These are phyloP conservation scores for Microctonus aethiopoides DNA, from an alignment of 2,888 invertebrate genomes.

Conservation along the genomic window DNA sequence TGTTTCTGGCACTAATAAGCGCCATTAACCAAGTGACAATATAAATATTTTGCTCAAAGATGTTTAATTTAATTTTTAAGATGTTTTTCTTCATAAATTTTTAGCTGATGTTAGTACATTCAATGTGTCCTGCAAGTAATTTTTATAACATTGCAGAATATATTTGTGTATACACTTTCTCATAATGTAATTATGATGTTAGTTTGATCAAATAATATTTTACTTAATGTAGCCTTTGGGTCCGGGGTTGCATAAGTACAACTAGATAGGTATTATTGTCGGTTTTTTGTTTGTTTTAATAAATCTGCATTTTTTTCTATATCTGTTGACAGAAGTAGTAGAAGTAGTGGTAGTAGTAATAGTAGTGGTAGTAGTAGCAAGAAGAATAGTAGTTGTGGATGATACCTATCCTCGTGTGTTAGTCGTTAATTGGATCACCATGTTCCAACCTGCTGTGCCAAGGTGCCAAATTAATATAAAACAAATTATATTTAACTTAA, in stretches of 20 bases:
- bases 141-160: neutral
- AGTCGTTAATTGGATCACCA: slow-evolving; percentile 62
- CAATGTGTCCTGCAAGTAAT: neutral
- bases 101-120: neutral
- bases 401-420: slow-evolving; percentile 61
- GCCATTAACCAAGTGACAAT: slow-evolving; percentile 43
- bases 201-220: neutral
- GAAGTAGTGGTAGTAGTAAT: slow-evolving; percentile 20
- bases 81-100: neutral
- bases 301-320: neutral
- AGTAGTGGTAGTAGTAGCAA: slow-evolving; percentile 39
- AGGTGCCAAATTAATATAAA: slow-evolving; percentile 49
- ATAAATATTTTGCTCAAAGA: slow-evolving; percentile 30
- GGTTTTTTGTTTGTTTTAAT: slow-evolving; percentile 45
- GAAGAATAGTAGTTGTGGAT: slow-evolving; percentile 29
- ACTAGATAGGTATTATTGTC: slow-evolving; percentile 60
- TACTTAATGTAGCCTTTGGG: neutral
- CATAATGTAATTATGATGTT: neutral
- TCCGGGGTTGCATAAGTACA: neutral
- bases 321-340: neutral
- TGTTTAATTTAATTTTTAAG: slow-evolving; percentile 7
- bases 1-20: neutral
- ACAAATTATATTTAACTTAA: neutral
- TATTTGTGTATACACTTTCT: neutral
- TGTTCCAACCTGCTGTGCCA: slow-evolving; percentile 60